Evolutionary conservation across 2,888 invertebrate genomes (phyloP).

Genomic region (Busseola fusca): DNA sequence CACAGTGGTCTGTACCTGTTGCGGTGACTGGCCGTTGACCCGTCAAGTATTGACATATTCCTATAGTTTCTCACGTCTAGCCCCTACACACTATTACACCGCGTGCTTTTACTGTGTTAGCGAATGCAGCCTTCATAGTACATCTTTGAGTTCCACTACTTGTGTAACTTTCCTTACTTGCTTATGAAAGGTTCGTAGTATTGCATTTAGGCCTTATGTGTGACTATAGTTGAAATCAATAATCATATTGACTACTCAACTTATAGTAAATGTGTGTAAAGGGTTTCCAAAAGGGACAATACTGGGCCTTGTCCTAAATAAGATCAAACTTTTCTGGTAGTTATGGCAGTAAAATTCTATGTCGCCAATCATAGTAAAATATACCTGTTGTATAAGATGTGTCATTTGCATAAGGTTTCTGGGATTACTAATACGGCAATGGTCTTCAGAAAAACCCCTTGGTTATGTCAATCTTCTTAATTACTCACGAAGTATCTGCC

Average conservation of each 20-base stretch:
- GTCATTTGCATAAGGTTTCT: no score
- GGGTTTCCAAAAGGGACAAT: constrained; percentile 1
- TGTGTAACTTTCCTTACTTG: constrained; percentile 42
- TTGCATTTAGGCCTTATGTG: constrained; percentile 15
- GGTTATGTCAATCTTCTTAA: constrained; percentile 8
- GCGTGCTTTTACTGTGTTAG: constrained; percentile 74
- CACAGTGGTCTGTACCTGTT: constrained; percentile 80
- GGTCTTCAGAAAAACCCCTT: background rate
- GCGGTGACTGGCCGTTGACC: constrained; percentile 86
- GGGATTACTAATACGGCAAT: background rate
- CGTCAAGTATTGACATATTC: constrained; percentile 88
- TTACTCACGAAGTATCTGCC: constrained; percentile 17
- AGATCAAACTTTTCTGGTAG: background rate
- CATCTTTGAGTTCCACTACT: constrained; percentile 50
- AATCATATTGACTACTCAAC: background rate
- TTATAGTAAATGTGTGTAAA: background rate
- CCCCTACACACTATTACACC: constrained; percentile 73
- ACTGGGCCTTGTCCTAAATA: background rate
- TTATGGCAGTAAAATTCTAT: background rate
- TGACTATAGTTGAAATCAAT: constrained; percentile 5
- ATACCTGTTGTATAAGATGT: background rate
- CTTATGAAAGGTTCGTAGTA: constrained; percentile 16
- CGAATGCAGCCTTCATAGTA: constrained; percentile 62
- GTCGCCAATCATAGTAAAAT: background rate
- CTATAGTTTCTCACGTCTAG: constrained; percentile 88